Base-by-base conservation (phyloP, 2,888 invertebrate genomes). In the Nemotelus nigrinus region DNA sequence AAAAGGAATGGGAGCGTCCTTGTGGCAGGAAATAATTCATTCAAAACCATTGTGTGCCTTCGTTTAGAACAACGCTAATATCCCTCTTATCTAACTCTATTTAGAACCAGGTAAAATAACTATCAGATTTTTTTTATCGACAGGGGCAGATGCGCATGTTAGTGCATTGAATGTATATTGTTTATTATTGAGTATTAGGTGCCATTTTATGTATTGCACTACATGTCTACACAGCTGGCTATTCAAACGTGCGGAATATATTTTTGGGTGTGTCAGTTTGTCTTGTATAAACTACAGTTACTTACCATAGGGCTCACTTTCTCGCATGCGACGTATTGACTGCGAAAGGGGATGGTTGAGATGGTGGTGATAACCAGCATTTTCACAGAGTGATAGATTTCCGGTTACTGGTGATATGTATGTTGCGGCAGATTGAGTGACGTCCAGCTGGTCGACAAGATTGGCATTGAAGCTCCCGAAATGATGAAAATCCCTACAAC, bases 301-400 rank as follows among this genome's bases (percentile, higher is more conserved):
- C 86, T 85, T 80, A 87, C 87, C 87, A 80, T 87, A 87, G 75
- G 86, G 81, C 76, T 87, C 87, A 75, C 83, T 86, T 79, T 87
- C 86, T 79, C 86, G 85, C 78, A 86, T 85, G 87, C 87, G 87
- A 39, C 85, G 84, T 75, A 84, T 81, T 79, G 84, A 85, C 78
- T 84, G 83, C 71, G 86, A 82, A 84, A 87, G 86, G 6, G 86
- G 84, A 78, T 87, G 87, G n/a, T 85, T 84, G 82, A 87, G 84
- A 79, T 85, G 85, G 68, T 86, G 85, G 78, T 78, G 78, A 80
- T 87, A 87, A 79, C 86, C 84, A 58, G 77, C 48, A 64, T 64
- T 74, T 48, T 77, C 68, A 39, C 50, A 63, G 53, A 72, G 57
- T 10, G 72, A 6, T 50, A 72, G 5, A 72, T 77, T 80, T 48